A percentile compares a stretch with the other conserved stretches of the same genome.
These are phyloP conservation scores for Calyptommatus sinebrachiatus DNA, from an alignment of 2,113 vertebrate species.

Conservation along the genomic window DNA sequence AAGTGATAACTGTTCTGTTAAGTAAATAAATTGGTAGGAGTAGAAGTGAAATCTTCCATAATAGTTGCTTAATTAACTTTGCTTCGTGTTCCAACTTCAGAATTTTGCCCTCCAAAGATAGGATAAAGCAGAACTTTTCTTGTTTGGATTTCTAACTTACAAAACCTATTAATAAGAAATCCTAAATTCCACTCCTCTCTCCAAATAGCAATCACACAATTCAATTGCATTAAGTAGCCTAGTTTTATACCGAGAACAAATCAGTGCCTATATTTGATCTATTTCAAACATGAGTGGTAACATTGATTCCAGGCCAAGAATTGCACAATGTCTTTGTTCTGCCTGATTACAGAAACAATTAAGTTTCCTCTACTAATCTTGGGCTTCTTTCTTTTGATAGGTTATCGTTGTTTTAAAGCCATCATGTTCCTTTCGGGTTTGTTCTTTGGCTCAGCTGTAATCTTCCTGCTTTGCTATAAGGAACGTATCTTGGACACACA, in stretches of 20 bases:
- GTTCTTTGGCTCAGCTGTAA: constrained; percentile 83
- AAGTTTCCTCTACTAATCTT: constrained; percentile 6
- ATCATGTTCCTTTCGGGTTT: constrained; percentile 89
- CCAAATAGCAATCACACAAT: neutral
- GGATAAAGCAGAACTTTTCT: neutral
- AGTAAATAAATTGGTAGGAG: neutral
- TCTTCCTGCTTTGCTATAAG: constrained; percentile 88
- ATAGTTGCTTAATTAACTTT: neutral
- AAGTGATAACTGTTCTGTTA: no score
- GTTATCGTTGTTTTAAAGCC: constrained; percentile 90
- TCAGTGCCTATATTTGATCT: neutral
- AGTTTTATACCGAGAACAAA: neutral
- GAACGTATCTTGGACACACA: constrained; percentile 85
- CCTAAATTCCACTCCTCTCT: neutral
- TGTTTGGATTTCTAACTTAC: neutral
- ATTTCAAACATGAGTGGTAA: constrained; percentile 4
- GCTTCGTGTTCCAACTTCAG: neutral
- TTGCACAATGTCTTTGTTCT: neutral
- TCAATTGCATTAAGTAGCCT: neutral
- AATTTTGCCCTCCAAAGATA: neutral
- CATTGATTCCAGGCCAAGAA: neutral
- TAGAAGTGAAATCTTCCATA: neutral
- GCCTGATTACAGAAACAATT: neutral
- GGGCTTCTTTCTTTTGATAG: constrained; percentile 49
- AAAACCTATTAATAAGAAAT: neutral